Percentiles rank a stretch among this genome's conserved stretches.
phyloP scores from a whole-genome alignment of 2,888 invertebrate genomes.

The Salticus scenicus region DNA sequence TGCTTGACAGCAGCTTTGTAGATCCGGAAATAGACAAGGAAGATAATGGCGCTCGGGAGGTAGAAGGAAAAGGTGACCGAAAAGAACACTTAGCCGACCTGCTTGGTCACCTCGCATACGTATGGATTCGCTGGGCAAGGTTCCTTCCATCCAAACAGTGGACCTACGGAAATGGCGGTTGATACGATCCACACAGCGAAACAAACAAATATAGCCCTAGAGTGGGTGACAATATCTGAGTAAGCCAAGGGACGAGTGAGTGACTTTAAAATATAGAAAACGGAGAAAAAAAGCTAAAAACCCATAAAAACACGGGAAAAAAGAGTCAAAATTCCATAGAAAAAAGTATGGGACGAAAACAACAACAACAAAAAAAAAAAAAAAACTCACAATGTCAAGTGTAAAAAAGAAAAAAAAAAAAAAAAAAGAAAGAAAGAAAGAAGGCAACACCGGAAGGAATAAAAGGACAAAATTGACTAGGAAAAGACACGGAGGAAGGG shows the following conservation, averaged over 20 bases:
- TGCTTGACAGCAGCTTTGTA: conserved; percentile 79
- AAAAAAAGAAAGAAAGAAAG: too few relatives aligned
- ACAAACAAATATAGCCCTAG: conserved; percentile 76
- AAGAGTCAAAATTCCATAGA: too few relatives aligned
- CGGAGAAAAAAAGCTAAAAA: too few relatives aligned
- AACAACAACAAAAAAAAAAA: too few relatives aligned
- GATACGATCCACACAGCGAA: conserved; percentile 80
- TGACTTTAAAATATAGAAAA: too few relatives aligned
- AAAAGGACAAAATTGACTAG: too few relatives aligned
- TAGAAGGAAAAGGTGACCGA: conserved; percentile 82
- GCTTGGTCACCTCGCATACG: conserved; percentile 80
- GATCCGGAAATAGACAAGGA: conserved; percentile 81
- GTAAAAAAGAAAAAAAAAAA: too few relatives aligned
- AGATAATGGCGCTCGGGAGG: conserved; percentile 80
- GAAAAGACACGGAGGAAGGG: too few relatives aligned
- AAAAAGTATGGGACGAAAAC: too few relatives aligned
- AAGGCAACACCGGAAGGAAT: too few relatives aligned
- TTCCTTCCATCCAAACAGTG: conserved; percentile 80
- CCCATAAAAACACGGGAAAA: too few relatives aligned
- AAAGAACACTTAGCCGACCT: conserved; percentile 81
- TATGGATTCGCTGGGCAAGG: conserved; percentile 77
- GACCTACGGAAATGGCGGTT: conserved; percentile 80
- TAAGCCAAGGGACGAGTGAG: conserved; percentile 81
- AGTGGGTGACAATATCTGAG: conserved; percentile 77
- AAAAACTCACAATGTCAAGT: too few relatives aligned